These are phyloP conservation scores for Pantherophis vulpinus DNA, from an alignment of 2,797 vertebrate genomes.

Conservation along the genomic window DNA sequence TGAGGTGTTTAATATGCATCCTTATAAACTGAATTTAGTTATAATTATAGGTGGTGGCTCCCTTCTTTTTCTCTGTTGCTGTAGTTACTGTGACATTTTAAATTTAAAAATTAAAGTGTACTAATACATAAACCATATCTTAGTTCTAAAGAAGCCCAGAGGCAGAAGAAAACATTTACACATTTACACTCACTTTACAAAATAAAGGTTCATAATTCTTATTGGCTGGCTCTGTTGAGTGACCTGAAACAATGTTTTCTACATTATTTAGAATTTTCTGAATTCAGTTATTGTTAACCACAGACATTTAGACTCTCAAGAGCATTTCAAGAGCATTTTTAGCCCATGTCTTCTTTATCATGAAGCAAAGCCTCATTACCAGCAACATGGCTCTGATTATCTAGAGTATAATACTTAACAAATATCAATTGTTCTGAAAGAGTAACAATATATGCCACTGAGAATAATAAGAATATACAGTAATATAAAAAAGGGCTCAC, in stretches of 20 bases:
- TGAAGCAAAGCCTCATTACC: slow-evolving; percentile 32
- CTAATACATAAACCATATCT: neutral
- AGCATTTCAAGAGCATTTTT: slow-evolving; percentile 42
- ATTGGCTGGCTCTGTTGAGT: neutral
- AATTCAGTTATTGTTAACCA: slow-evolving; percentile 39
- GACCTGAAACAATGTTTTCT: slow-evolving; percentile 32
- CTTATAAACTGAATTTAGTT: neutral
- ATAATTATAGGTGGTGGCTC: neutral
- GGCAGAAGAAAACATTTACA: neutral
- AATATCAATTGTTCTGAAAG: neutral
- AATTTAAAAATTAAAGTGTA: neutral
- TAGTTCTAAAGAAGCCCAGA: neutral
- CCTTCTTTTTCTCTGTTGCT: neutral
- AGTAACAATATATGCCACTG: neutral
- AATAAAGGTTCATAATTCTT: neutral
- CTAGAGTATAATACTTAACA: slow-evolving; percentile 15
- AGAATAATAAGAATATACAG: neutral
- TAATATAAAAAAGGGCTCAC: neutral
- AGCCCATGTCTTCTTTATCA: slow-evolving; percentile 47
- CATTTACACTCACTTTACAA: neutral
- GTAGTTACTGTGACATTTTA: neutral
- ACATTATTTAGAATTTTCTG: slow-evolving; percentile 44
- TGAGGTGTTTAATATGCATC: neutral
- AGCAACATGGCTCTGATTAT: slow-evolving; percentile 43
- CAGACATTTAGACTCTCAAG: neutral